Evolutionary conservation across 1,140 invertebrate species (phyloP).

Genomic region (Hyles vespertilio): DNA sequence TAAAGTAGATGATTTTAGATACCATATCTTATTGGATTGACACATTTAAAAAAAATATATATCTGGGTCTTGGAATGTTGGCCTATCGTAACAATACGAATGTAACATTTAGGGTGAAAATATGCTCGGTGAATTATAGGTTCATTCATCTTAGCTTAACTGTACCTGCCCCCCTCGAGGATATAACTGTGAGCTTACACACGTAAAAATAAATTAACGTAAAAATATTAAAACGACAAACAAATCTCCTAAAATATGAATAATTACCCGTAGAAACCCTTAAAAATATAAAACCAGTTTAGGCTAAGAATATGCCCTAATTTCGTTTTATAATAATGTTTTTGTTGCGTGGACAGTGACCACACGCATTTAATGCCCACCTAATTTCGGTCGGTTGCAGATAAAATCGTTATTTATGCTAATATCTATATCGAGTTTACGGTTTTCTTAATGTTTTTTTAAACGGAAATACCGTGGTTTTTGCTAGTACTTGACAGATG

Average conservation of each 20-base stretch:
- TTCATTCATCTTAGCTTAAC: too few relatives aligned
- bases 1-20: too few relatives aligned
- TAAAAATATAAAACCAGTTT: neutral
- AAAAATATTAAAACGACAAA: too few relatives aligned
- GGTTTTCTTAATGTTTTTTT: constrained; percentile 52
- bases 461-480: constrained; percentile 60
- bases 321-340: constrained; percentile 3
- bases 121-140: too few relatives aligned
- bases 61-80: neutral
- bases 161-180: too few relatives aligned
- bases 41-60: neutral
- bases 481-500: too few relatives aligned
- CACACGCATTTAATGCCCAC: constrained; percentile 46
- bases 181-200: too few relatives aligned
- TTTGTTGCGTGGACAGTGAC: constrained; percentile 18
- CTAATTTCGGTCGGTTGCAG: constrained; percentile 48
- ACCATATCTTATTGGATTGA: too few relatives aligned
- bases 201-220: too few relatives aligned
- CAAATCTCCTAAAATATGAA: too few relatives aligned
- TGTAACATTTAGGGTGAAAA: too few relatives aligned
- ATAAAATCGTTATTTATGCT: constrained; percentile 61
- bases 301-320: neutral
- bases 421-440: constrained; percentile 41
- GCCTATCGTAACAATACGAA: too few relatives aligned
- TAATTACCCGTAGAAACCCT: neutral